These are phyloP conservation scores for Falco columbarius DNA, from an alignment of 2,797 vertebrate genomes.

Conservation along the genomic window DNA sequence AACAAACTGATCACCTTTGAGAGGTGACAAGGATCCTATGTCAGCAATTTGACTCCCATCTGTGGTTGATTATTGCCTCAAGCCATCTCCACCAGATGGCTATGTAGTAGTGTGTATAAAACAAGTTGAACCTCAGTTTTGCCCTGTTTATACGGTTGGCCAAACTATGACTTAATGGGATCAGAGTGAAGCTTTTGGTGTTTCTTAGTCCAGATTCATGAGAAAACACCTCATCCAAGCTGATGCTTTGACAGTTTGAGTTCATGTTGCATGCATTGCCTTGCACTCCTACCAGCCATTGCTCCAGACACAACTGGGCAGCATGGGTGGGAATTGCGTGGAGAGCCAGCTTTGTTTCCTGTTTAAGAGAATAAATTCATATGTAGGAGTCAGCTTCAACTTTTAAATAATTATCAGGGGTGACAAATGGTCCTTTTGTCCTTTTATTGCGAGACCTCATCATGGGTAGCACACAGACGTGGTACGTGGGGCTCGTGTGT, in stretches of 20 bases:
- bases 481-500: not conserved
- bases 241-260: not conserved
- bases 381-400: not conserved
- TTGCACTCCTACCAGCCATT: not conserved
- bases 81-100: not conserved
- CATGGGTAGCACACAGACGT: not conserved
- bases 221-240: not conserved
- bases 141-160: not conserved
- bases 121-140: not conserved
- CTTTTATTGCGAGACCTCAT: not conserved
- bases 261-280: not conserved
- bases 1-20: not conserved
- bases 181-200: not conserved
- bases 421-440: not conserved
- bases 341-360: not conserved
- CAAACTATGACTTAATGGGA: not conserved
- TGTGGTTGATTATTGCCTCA: accelerated
- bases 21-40: not conserved
- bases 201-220: not conserved
- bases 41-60: not conserved
- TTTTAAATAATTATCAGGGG: not conserved
- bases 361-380: not conserved
- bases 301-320: not conserved
- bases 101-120: not conserved
- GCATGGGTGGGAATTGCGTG: no score